Evolutionary conservation across 2,113 vertebrate genomes (phyloP).

Genomic region (Bambusicola thoracicus): DNA sequence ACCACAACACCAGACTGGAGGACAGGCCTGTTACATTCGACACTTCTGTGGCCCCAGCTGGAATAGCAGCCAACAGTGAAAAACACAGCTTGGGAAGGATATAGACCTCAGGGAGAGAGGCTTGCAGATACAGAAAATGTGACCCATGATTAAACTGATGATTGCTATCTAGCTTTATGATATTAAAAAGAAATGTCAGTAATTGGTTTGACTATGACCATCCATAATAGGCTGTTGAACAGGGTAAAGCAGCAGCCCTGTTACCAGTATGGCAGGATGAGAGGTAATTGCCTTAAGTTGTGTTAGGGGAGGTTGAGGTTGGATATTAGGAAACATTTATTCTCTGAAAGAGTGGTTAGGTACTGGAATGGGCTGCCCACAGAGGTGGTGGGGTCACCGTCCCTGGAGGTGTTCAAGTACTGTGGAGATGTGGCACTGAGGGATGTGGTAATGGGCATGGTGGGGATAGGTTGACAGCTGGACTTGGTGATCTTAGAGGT

Average conservation of each 20-base stretch:
- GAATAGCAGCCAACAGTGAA: background rate
- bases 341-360: no score
- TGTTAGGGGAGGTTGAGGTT: no score
- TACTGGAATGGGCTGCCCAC: no score
- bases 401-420: no score
- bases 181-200: background rate
- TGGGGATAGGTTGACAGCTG: no score
- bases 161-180: background rate
- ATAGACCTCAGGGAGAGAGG: background rate
- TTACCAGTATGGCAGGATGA: background rate
- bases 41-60: background rate
- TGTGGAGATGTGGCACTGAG: no score
- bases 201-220: background rate
- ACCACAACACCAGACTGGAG: background rate
- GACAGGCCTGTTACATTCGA: background rate
- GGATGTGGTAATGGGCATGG: no score
- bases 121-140: background rate
- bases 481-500: no score
- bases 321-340: no score
- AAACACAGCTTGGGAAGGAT: background rate
- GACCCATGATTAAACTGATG: background rate
- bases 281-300: no score
- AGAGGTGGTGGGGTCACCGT: no score
- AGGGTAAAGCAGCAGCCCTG: background rate
- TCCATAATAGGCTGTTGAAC: background rate